Evolutionary conservation across 2,113 vertebrate species (phyloP), one percentile per base, ranked within the genome.

Genomic region (Lonchura striata): DNA sequence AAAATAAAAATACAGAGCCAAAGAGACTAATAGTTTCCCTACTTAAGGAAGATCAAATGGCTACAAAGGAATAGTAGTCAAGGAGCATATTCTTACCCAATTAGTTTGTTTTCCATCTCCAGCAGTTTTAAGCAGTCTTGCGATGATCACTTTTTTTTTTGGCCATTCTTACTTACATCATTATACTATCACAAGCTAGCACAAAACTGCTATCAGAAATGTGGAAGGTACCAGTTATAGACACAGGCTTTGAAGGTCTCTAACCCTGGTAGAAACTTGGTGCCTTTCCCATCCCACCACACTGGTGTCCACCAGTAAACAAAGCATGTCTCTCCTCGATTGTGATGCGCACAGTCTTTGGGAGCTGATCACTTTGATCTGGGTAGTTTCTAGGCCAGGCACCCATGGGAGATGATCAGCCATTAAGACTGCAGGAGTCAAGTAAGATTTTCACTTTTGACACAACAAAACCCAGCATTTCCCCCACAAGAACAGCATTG

Each of bases 221-320:
- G 30, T 2, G 4, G 42, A 79, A 88, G 12, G 30, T 72, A 44
- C 33, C 15, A 72, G 56, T 15, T 39, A 31, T 3, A 52, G 49
- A 56, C 27, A 37, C 3, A 56, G 16, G 25, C 37, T 76, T 76
- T 60, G 63, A 78, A 61, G 37, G 56, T 35, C 37, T 68, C 74
- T 60, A 56, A 49, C 25, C 49, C 49, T 44, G 7, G 44, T 3
- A 53, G 20, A 57, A 69, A 22, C 49, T 59, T 60, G 46, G 28
- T 57, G 22, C 61, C 59, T 68, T 78, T 82, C 39, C 57, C 74
- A 82, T 42, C 41, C 28, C 70, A 63, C n/a, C 56, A 83, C 56
- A 47, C 21, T 12, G 18, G 37, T 0, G 0, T 46, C 61, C 79
- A 39, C 5, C 56, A 50, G 30, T 46, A 66, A 82, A 63, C 7